Evolutionary conservation across 2,113 vertebrate species (phyloP).

Genomic region (Gopherus flavomarginatus): DNA sequence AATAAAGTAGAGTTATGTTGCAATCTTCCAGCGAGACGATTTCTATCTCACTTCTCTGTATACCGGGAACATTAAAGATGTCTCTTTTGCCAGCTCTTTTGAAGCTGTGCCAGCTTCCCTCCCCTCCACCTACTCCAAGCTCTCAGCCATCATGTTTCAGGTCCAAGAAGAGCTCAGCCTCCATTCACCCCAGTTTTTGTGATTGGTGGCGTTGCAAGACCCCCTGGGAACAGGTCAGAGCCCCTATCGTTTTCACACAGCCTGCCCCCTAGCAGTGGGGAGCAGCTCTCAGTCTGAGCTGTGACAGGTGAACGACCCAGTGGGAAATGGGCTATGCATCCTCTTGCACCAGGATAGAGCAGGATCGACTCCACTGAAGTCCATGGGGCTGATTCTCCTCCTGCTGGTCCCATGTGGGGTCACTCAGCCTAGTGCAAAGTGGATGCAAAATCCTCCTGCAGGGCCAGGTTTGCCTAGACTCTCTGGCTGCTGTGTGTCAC

Average conservation of each 20-base stretch:
- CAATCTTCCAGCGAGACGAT: neutral
- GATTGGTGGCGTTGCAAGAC: neutral
- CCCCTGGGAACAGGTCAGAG: neutral
- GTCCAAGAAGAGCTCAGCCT: neutral
- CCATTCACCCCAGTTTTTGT: neutral
- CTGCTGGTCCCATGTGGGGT: neutral
- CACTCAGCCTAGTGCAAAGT: neutral
- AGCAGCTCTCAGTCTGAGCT: neutral
- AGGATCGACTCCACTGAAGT: neutral
- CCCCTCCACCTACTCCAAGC: neutral
- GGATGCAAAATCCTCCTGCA: neutral
- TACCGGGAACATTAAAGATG: neutral
- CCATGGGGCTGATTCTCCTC: neutral
- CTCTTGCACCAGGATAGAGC: neutral
- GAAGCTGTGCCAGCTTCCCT: neutral
- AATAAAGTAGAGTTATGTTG: neutral
- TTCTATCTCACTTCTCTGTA: neutral
- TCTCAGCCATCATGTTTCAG: neutral
- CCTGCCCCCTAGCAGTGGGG: neutral
- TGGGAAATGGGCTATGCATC: neutral
- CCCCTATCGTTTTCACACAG: neutral
- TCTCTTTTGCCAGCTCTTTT: neutral
- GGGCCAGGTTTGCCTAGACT: neutral
- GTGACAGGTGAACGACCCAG: neutral
- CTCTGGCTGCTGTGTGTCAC: neutral